phyloP scores from a whole-genome alignment of 92 coral and sea anemone species.

The Actinernus sp. region DNA sequence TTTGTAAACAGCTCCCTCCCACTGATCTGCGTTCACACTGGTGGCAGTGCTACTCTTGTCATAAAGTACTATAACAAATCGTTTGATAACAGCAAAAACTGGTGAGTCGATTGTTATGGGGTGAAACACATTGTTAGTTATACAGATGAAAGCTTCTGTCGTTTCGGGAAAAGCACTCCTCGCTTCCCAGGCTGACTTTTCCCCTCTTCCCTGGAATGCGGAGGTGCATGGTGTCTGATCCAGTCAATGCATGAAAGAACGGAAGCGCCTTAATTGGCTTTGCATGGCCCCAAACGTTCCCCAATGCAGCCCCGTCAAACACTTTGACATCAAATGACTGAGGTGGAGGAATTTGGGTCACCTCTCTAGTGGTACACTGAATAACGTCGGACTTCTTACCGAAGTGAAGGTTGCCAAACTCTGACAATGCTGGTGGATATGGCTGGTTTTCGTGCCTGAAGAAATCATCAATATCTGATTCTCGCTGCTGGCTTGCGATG shows the following conservation, averaged over 20 bases:
- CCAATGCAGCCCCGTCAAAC: slow-evolving; percentile 48
- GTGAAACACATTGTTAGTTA: not conserved
- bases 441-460: slow-evolving; percentile 52
- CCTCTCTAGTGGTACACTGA: not conserved
- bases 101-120: not conserved
- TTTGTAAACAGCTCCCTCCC: slow-evolving; percentile 37
- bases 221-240: slow-evolving; percentile 43
- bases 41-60: slow-evolving; percentile 13
- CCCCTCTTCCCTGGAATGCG: slow-evolving; percentile 19
- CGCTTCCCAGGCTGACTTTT: slow-evolving; percentile 3
- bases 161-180: not conserved
- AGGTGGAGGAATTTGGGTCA: slow-evolving; percentile 5
- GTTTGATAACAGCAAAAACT: not conserved
- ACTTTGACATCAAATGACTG: slow-evolving; percentile 29
- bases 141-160: not conserved
- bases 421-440: slow-evolving; percentile 50
- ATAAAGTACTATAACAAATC: slow-evolving; percentile 30
- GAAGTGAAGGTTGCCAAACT: slow-evolving; percentile 35
- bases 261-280: slow-evolving; percentile 21
- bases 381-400: slow-evolving; percentile 43
- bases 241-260: slow-evolving; percentile 32
- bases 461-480: slow-evolving; percentile 28
- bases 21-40: slow-evolving; percentile 18
- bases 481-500: slow-evolving; percentile 33
- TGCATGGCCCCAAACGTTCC: slow-evolving; percentile 25